phyloP scores from a whole-genome alignment of 2,797 vertebrate species.

The Lepilemur septentrionalis region DNA sequence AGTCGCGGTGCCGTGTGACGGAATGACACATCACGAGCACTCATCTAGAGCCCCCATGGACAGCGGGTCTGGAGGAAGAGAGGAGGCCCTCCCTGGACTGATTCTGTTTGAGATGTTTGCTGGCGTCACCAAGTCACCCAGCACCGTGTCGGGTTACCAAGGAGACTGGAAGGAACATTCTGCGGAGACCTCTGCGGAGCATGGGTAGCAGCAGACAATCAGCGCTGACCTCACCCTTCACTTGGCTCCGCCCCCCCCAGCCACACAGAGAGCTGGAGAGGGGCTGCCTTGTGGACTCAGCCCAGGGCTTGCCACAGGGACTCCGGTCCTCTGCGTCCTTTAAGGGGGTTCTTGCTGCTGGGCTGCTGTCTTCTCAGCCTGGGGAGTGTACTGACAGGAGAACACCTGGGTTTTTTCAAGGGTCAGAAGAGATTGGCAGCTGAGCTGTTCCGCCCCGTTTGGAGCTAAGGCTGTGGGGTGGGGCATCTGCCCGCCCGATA shows the following conservation, averaged over 20 bases:
- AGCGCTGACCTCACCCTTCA: neutral
- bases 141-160: neutral
- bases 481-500: neutral
- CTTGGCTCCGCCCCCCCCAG: neutral
- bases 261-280: neutral
- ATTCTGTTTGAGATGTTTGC: neutral
- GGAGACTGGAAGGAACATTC: neutral
- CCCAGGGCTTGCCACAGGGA: neutral
- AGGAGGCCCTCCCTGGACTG: neutral
- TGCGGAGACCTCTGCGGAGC: neutral
- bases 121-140: accelerated
- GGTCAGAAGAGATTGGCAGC: neutral
- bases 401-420: neutral
- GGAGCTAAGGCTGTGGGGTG: too few species aligned
- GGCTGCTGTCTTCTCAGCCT: neutral
- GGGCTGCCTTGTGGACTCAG: neutral
- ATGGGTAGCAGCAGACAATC: constrained; percentile 29
- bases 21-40: neutral
- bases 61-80: accelerated
- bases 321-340: neutral
- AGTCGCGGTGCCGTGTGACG: accelerated
- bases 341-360: neutral
- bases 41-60: neutral
- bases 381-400: neutral
- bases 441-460: neutral